Percentiles rank a stretch among this genome's conserved stretches.
phyloP scores from a whole-genome alignment of 2,113 vertebrate species.

The Tursiops truncatus region DNA sequence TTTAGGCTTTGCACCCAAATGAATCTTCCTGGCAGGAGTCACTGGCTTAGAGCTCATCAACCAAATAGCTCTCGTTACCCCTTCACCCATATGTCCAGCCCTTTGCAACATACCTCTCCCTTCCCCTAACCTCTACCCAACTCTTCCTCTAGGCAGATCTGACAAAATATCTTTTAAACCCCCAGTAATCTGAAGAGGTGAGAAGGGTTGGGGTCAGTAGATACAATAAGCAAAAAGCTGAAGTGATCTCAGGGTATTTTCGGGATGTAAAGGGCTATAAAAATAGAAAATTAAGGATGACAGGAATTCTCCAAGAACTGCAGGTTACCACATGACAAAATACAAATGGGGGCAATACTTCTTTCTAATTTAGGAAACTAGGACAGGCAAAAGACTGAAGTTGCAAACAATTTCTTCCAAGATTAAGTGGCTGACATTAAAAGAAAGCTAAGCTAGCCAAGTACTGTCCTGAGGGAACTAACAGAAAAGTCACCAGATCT shows the following conservation, averaged over 20 bases:
- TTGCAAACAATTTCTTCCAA: neutral
- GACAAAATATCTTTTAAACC: neutral
- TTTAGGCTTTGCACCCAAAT: neutral
- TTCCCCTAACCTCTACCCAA: neutral
- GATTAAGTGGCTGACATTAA: neutral
- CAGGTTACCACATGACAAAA: neutral
- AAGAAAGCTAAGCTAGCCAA: neutral
- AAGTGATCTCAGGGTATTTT: neutral
- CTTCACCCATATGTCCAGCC: neutral
- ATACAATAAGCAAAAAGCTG: neutral
- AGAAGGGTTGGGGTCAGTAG: neutral
- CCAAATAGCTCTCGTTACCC: neutral
- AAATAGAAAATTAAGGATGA: slow-evolving; percentile 1
- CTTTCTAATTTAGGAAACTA: slow-evolving; percentile 6
- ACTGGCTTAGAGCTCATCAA: neutral
- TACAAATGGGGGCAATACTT: neutral
- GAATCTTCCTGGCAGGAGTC: neutral
- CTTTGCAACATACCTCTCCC: neutral
- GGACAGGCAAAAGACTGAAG: neutral
- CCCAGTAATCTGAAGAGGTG: neutral
- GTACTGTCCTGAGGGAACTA: neutral
- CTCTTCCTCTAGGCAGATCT: neutral
- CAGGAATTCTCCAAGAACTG: neutral
- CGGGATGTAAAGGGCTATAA: neutral
- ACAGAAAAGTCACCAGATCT: neutral